A percentile compares a stretch with the other conserved stretches of the same genome.
These are phyloP conservation scores for Sphaeridia pumilis DNA, from an alignment of 2,888 invertebrate genomes.

Conservation along the genomic window DNA sequence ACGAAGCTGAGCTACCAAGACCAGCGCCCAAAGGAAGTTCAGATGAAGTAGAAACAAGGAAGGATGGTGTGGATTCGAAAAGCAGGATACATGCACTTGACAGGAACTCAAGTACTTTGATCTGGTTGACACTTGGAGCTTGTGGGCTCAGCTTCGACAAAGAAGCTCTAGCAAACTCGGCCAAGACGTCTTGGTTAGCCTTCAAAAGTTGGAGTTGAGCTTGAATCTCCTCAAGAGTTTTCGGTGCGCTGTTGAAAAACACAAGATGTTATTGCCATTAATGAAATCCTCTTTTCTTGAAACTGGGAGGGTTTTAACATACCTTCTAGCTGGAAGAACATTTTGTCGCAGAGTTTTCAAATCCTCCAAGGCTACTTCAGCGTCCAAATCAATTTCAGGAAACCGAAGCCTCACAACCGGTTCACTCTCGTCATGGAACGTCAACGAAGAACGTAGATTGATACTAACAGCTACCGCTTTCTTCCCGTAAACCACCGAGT, in stretches of 20 bases:
- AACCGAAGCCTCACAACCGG: conserved; percentile 26
- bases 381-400: conserved; percentile 31
- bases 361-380: conserved; percentile 18
- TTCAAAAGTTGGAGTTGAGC: no score
- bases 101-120: conserved; percentile 8
- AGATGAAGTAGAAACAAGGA: conserved; percentile 41
- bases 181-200: conserved; percentile 15
- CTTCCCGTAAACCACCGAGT: conserved; percentile 90
- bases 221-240: no score
- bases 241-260: no score
- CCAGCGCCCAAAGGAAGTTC: conserved; percentile 71
- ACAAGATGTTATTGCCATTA: no score
- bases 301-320: no score
- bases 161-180: conserved; percentile 16
- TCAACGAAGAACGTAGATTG: conserved; percentile 61
- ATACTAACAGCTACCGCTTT: conserved; percentile 86
- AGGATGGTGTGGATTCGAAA: conserved; percentile 6
- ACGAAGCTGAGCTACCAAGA: conserved; percentile 91
- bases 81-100: background rate
- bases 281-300: no score
- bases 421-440: conserved; percentile 37
- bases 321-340: no score
- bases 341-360: conserved; percentile 7
- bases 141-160: no score
- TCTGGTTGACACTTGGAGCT: no score